A percentile compares a stretch with the other conserved stretches of the same genome.
Evolutionary conservation across 2,113 vertebrate species (phyloP).

Genomic region (Rafetus swinhoei): DNA sequence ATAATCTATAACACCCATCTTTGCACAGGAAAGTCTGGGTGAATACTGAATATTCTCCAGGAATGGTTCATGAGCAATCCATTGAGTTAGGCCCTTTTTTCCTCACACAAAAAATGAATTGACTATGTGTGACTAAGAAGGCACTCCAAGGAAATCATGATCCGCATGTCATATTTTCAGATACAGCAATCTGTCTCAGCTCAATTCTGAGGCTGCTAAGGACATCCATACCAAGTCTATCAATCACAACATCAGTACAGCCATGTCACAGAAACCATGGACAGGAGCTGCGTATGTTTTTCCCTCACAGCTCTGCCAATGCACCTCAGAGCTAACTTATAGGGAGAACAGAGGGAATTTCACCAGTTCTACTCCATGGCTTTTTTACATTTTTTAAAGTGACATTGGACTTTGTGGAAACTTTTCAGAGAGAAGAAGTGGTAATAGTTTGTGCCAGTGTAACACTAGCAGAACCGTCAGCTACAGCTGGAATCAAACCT

Average conservation of each 20-base stretch:
- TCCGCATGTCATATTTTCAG: conserved; percentile 36
- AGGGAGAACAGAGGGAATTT: not conserved
- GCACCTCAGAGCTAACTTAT: not conserved
- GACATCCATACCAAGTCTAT: not conserved
- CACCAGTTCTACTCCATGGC: not conserved
- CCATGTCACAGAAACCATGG: not conserved
- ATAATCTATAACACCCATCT: not conserved
- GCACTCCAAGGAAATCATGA: not conserved
- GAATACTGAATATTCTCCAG: not conserved
- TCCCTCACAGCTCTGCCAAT: not conserved
- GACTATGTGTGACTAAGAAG: not conserved
- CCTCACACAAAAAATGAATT: not conserved
- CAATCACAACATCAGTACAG: conserved; percentile 15
- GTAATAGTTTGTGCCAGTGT: not conserved
- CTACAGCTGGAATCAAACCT: no score
- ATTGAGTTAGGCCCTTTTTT: not conserved
- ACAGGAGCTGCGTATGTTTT: not conserved
- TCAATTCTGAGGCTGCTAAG: not conserved
- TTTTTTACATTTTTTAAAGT: not conserved
- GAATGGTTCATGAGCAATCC: not conserved
- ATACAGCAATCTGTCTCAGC: conserved; percentile 29
- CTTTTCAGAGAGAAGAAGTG: not conserved
- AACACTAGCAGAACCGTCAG: no score
- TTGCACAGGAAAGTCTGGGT: not conserved
- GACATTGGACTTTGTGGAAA: not conserved